A percentile compares a stretch with the other conserved stretches of the same genome.
Evolutionary conservation across 2,113 vertebrate genomes (phyloP).

Genomic region (Archocentrus centrarchus): DNA sequence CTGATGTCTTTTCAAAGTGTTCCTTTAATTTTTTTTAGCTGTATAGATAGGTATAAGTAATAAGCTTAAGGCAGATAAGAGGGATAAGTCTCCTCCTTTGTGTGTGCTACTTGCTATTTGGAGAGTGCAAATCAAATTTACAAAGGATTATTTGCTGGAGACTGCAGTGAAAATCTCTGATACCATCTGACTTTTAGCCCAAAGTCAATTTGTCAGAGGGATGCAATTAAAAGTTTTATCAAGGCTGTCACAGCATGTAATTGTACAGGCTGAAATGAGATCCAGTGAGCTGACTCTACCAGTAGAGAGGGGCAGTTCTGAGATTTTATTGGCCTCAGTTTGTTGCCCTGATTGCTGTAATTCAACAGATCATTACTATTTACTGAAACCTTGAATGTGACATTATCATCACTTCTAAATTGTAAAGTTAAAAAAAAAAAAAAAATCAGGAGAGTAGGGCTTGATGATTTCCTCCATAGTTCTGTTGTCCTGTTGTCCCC

Average conservation of each 20-base stretch:
- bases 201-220: conserved; percentile 73
- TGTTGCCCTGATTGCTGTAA: conserved; percentile 52
- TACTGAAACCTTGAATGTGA: conserved; percentile 48
- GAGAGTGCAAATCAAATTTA: conserved; percentile 56
- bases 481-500: too few relatives aligned
- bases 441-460: background rate
- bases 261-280: conserved; percentile 57
- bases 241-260: conserved; percentile 70
- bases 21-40: too few relatives aligned
- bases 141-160: conserved; percentile 62
- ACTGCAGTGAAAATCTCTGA: conserved; percentile 59
- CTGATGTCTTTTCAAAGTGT: too few relatives aligned
- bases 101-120: conserved; percentile 46
- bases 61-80: background rate
- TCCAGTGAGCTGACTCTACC: conserved; percentile 50
- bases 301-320: conserved; percentile 18
- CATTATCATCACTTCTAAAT: conserved; percentile 14
- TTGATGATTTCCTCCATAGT: background rate
- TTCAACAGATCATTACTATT: conserved; percentile 34
- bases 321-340: conserved; percentile 40
- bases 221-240: conserved; percentile 77
- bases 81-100: background rate
- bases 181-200: conserved; percentile 70
- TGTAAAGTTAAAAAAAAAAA: background rate
- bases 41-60: background rate